Base-by-base conservation (phyloP, 2,113 vertebrate genomes). In the Leucoraja erinaceus region DNA sequence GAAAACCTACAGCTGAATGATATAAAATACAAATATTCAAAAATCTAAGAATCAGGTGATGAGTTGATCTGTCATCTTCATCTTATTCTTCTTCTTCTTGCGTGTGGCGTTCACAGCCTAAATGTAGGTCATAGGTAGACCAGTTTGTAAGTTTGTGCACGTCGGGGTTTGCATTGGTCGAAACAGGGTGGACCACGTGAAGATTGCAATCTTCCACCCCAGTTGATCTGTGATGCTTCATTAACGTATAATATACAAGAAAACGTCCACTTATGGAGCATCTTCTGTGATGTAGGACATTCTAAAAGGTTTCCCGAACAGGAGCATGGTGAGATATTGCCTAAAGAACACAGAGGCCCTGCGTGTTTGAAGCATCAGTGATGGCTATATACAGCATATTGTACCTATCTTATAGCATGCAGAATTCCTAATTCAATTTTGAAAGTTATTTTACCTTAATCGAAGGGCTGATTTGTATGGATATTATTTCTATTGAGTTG, bases 401-500 rank as follows among this genome's bases (percentile, higher is more conserved):
- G 70, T 10, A 75, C 74, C 38, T 33, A 70, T 16, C 4, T 70
- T 14, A 4, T 4, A 18, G 11, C 4, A 72, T 72, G 70, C 22
- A 72, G 0, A 72, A 72, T 72, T 72, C 70, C 3, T 54, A 56
- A 20, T 47, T 47, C 22, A 61, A 61, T 86, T 61, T 61, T 59
- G 25, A 61, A 86, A 86, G 22, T 10, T 4, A 56, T 86, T 86
- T 59, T 14, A 25, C 18, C 11, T 84, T 11, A 86, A 25, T 25
- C 28, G 28, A 61, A 61, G 11, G 28, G 0, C 5, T 79, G 25
- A n/a, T n/a, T n/a, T 16, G 56, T 86, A 16, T 61, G 81, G 16
- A 61, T 28, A 84, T 86, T 86, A 61, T 61, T 86, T 86, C 56
- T 61, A 86, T 86, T 61, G 81, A 61, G 25, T 86, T n/a, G 56